phyloP scores from a whole-genome alignment of 92 coral and sea anemone species.

The Nematostella vectensis region DNA sequence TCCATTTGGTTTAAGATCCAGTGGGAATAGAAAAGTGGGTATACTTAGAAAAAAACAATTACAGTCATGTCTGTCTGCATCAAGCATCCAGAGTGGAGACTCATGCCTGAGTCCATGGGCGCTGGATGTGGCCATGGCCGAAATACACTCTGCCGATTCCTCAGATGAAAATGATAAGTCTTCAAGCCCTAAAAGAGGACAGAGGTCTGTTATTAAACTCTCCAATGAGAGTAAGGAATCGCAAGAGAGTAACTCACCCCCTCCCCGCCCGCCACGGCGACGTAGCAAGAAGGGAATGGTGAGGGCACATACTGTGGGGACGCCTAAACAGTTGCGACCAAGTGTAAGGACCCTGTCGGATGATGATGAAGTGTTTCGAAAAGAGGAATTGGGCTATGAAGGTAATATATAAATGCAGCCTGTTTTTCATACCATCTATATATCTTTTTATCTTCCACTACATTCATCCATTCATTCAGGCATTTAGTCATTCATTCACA shows the following conservation, averaged over 20 bases:
- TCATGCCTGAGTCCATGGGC: conserved; percentile 74
- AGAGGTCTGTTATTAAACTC: conserved; percentile 8
- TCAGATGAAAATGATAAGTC: conserved; percentile 53
- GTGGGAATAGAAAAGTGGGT: conserved; percentile 5
- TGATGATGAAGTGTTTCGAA: conserved; percentile 75
- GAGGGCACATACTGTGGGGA: conserved; percentile 56
- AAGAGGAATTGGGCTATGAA: conserved; percentile 66
- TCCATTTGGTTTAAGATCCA: conserved; percentile 1
- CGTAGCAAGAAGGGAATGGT: conserved; percentile 58
- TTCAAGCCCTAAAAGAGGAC: conserved; percentile 15
- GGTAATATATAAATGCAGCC: conserved; percentile 25
- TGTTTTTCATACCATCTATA: neutral
- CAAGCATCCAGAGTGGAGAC: conserved; percentile 61
- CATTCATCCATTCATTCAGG: no score
- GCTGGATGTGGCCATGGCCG: conserved; percentile 64
- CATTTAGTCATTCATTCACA: no score
- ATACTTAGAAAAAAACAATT: conserved; percentile 29
- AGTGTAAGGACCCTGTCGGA: conserved; percentile 25
- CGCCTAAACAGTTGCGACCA: conserved; percentile 33
- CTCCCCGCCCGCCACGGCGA: conserved; percentile 73
- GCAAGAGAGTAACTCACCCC: conserved; percentile 29
- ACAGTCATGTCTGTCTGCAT: conserved; percentile 43
- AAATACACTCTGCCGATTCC: conserved; percentile 76
- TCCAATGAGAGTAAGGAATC: conserved; percentile 5
- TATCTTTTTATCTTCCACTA: no score